phyloP scores from a whole-genome alignment of 2,888 invertebrate species.

The Criorhina ranunculi region DNA sequence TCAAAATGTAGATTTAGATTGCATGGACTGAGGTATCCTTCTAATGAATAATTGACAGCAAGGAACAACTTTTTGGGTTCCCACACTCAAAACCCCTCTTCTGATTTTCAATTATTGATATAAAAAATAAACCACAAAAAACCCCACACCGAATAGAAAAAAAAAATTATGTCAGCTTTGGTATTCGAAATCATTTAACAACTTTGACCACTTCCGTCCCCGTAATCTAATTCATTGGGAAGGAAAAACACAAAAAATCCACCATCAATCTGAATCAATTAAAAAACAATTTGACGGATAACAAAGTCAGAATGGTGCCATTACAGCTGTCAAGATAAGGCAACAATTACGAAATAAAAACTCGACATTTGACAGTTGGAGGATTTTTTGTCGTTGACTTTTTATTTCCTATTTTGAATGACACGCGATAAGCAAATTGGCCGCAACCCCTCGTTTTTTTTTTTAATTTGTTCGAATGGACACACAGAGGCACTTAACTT shows the following conservation, averaged over 20 bases:
- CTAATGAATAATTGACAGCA: constrained; percentile 60
- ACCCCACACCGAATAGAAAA: neutral
- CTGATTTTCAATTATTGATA: constrained; percentile 19
- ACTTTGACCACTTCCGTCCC: constrained; percentile 25
- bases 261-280: constrained; percentile 74
- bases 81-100: constrained; percentile 38
- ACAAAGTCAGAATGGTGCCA: constrained; percentile 54
- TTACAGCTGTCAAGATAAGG: constrained; percentile 72
- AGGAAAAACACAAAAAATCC: constrained; percentile 40
- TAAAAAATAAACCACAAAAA: constrained; percentile 51
- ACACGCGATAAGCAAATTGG: constrained; percentile 76
- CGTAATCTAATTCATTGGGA: constrained; percentile 36
- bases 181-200: constrained; percentile 50
- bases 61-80: constrained; percentile 59
- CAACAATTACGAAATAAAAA: constrained; percentile 67
- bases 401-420: constrained; percentile 72
- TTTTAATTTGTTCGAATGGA: constrained; percentile 41
- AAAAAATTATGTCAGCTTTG: constrained; percentile 46
- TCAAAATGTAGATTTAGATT: constrained; percentile 32
- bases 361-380: constrained; percentile 56
- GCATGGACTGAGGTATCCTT: neutral
- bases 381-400: constrained; percentile 62
- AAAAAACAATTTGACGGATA: constrained; percentile 72
- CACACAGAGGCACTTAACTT: constrained; percentile 43
- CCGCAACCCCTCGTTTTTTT: constrained; percentile 59